A percentile compares a stretch with the other conserved stretches of the same genome.
Evolutionary conservation across 2,797 vertebrate genomes (phyloP).

Genomic region (Anableps anableps): DNA sequence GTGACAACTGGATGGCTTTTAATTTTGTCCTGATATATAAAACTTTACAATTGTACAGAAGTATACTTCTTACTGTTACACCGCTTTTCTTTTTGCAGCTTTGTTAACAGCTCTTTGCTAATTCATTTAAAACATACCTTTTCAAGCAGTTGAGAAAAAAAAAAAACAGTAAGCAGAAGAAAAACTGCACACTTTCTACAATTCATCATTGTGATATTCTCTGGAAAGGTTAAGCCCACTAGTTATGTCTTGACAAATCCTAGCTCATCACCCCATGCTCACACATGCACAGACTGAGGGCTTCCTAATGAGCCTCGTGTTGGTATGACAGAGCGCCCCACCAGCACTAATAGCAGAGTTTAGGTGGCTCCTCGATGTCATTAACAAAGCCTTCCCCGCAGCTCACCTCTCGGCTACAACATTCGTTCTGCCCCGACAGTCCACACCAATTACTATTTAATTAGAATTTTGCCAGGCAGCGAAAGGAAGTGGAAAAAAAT

Average conservation of each 20-base stretch:
- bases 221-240: conserved; percentile 54
- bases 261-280: conserved; percentile 31
- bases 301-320: conserved; percentile 53
- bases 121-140: background rate
- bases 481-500: conserved; percentile 1
- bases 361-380: conserved; percentile 48
- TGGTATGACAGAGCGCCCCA: conserved; percentile 39
- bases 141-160: background rate
- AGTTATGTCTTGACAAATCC: conserved; percentile 47
- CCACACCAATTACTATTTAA: conserved; percentile 52
- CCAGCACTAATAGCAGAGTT: conserved; percentile 45
- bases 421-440: conserved; percentile 26
- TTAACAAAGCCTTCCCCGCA: conserved; percentile 52
- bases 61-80: background rate
- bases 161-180: background rate
- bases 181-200: background rate
- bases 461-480: conserved; percentile 41
- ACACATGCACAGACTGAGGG: conserved; percentile 10
- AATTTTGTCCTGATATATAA: too few relatives aligned
- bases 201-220: conserved; percentile 36
- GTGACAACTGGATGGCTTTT: background rate
- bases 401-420: conserved; percentile 42
- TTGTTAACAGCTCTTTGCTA: background rate
- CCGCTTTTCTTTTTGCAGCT: background rate
- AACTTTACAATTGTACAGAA: too few relatives aligned